Conservation (phyloP, 2,797 vertebrate genomes). For the Novumbra hubbsi region DNA sequence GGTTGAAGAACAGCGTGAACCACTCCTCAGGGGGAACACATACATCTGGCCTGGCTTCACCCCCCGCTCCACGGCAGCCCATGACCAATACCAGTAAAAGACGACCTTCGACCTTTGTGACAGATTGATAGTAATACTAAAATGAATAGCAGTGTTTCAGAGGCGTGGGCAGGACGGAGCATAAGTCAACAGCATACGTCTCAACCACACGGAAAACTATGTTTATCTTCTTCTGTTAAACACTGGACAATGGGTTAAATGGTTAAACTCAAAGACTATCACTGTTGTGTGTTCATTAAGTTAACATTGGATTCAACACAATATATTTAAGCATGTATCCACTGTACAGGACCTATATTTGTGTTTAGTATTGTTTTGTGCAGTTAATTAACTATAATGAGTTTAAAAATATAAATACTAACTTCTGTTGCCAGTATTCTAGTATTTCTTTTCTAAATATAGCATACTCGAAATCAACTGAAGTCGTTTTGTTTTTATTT, state of each 20-base stretch:
- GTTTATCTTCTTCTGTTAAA: not conserved
- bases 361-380: not conserved
- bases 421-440: not conserved
- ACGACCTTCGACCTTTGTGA: not conserved
- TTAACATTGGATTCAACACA: slow-evolving; percentile 1
- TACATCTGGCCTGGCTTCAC: not conserved
- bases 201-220: not conserved
- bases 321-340: not conserved
- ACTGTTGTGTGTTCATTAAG: not conserved
- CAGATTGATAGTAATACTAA: not conserved
- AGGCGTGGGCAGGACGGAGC: not conserved
- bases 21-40: too few relatives aligned
- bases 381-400: not conserved
- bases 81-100: not conserved
- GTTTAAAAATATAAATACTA: too few relatives aligned
- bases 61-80: not conserved
- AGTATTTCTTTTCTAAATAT: not conserved
- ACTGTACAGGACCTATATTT: not conserved
- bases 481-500: not conserved
- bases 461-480: not conserved
- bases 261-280: not conserved
- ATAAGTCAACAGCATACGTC: not conserved
- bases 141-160: not conserved
- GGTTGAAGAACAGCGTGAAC: not conserved
- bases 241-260: not conserved